phyloP scores from a whole-genome alignment of 2,888 invertebrate genomes.

The Melinopterus prodromus region DNA sequence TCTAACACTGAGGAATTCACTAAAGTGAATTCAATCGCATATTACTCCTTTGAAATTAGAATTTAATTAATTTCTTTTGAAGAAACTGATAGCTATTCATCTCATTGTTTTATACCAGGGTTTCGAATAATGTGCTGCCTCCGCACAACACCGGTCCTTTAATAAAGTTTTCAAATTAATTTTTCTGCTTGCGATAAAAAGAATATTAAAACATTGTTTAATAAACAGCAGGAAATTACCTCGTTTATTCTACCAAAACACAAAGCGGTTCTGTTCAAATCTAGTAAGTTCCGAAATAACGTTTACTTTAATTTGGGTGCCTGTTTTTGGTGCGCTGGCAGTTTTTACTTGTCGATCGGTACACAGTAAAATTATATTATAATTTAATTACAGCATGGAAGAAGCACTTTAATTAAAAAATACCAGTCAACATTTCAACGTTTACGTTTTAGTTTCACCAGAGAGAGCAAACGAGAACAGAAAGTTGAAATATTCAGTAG shows the following conservation, averaged over 20 bases:
- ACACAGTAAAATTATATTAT: too few relatives aligned
- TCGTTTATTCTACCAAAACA: background rate
- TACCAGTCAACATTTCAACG: too few relatives aligned
- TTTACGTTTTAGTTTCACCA: too few relatives aligned
- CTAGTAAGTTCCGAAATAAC: background rate
- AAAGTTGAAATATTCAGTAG: too few relatives aligned
- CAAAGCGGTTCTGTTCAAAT: background rate
- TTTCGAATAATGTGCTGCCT: background rate
- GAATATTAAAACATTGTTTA: background rate
- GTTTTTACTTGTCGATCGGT: too few relatives aligned
- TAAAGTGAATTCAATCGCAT: background rate
- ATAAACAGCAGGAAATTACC: background rate
- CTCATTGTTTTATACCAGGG: background rate
- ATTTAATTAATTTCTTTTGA: background rate
- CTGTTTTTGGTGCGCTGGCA: too few relatives aligned
- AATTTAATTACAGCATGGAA: too few relatives aligned
- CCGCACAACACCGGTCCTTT: background rate
- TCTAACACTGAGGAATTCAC: background rate
- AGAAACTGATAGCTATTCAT: background rate
- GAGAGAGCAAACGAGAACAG: too few relatives aligned
- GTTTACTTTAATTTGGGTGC: background rate
- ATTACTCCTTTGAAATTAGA: background rate
- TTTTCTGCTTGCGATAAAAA: background rate
- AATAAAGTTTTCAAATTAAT: background rate
- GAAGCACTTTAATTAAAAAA: too few relatives aligned